Evolutionary conservation across 2,797 vertebrate species (phyloP).

Genomic region (Antennarius maculatus): DNA sequence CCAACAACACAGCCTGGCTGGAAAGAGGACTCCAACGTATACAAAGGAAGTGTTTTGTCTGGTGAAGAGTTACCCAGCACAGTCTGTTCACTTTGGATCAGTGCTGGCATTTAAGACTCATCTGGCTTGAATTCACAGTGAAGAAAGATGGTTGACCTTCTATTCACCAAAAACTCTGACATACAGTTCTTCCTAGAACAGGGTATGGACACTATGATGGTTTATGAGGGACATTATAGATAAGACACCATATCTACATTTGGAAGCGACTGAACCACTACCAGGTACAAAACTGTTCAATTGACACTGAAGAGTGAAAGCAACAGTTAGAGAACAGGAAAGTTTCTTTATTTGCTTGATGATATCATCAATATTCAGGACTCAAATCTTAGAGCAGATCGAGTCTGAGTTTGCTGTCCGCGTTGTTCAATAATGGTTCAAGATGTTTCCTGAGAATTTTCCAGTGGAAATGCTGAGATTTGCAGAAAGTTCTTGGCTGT

Average conservation of each 20-base stretch:
- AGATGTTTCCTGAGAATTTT: slow-evolving; percentile 59
- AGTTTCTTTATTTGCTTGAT: slow-evolving; percentile 5
- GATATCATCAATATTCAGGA: slow-evolving; percentile 3
- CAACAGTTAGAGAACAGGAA: not conserved
- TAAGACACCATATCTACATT: slow-evolving; percentile 36
- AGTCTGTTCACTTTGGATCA: slow-evolving; percentile 47
- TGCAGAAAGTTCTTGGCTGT: slow-evolving; percentile 36
- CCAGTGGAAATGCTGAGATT: slow-evolving; percentile 43
- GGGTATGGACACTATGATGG: slow-evolving; percentile 42
- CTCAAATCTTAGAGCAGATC: slow-evolving; percentile 29
- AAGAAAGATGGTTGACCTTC: slow-evolving; percentile 69
- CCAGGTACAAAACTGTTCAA: slow-evolving; percentile 14
- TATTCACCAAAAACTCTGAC: slow-evolving; percentile 50
- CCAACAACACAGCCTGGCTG: slow-evolving; percentile 51
- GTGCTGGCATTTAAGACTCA: slow-evolving; percentile 35
- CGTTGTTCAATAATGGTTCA: slow-evolving; percentile 47
- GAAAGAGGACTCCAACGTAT: slow-evolving; percentile 49
- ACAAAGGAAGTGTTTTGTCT: slow-evolving; percentile 75
- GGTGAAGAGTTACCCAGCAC: slow-evolving; percentile 50
- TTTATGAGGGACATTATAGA: slow-evolving; percentile 23
- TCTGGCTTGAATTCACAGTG: slow-evolving; percentile 43
- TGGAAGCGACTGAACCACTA: slow-evolving; percentile 19
- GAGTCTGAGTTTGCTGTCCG: slow-evolving; percentile 24
- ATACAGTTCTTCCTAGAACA: slow-evolving; percentile 37
- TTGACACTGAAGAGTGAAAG: not conserved